phyloP scores from a whole-genome alignment of 1,140 invertebrate genomes.

The Limonius californicus region DNA sequence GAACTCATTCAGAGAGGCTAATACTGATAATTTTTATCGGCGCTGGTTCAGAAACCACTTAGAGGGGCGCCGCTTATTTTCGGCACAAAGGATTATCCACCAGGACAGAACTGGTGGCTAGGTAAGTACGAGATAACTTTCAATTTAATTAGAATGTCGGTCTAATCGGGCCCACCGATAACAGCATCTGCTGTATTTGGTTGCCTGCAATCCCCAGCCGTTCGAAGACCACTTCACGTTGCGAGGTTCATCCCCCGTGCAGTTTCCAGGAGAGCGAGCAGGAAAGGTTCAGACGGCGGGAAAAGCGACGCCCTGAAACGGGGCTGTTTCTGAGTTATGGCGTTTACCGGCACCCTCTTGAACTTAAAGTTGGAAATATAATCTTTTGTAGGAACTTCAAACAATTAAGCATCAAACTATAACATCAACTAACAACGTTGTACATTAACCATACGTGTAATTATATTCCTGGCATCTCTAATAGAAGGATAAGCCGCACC shows the following conservation, averaged over 20 bases:
- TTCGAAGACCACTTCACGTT: background rate
- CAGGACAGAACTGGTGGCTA: background rate
- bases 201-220: background rate
- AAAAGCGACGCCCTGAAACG: background rate
- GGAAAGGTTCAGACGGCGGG: background rate
- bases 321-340: background rate
- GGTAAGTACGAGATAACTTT: slow-evolving; percentile 10
- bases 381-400: slow-evolving; percentile 13
- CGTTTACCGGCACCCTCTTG: slow-evolving; percentile 3
- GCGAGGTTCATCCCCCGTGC: background rate
- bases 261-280: background rate
- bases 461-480: slow-evolving; percentile 3
- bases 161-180: slow-evolving; percentile 7
- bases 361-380: slow-evolving; percentile 14
- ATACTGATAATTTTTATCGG: background rate
- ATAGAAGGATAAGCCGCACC: background rate
- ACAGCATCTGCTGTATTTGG: slow-evolving; percentile 10
- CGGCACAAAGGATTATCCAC: slow-evolving; percentile 5
- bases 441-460: slow-evolving; percentile 13
- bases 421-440: slow-evolving; percentile 6
- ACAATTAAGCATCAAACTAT: slow-evolving; percentile 9
- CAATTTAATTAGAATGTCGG: slow-evolving; percentile 13
- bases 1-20: no score
- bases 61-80: background rate
- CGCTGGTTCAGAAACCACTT: no score